Base-by-base conservation (phyloP, 1,140 invertebrate genomes). In the Delia radicum region DNA sequence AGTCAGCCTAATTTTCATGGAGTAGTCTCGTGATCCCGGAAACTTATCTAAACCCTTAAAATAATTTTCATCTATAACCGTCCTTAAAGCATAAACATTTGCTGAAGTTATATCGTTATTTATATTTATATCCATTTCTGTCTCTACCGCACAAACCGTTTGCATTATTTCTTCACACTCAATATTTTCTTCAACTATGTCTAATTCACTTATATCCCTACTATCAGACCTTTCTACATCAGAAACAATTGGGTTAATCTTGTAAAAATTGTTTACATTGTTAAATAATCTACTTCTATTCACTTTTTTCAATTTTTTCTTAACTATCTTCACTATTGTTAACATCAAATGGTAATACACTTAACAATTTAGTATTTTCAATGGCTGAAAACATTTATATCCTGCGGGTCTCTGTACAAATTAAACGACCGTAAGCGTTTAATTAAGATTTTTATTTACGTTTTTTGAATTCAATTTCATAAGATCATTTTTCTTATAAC, bases 401-500 rank as follows among this genome's bases (percentile, higher is more conserved):
- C 5, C 61, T 8, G 24, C 27, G 12, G 31, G 12, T 6, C 31
- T 33, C 31, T 33, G 12, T 33, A 33, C 12, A 33, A 33, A 12
- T 33, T 33, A 33, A 33, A 33, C 31, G 31, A 33, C 61, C 3
- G n/a, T 10, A 63, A 10, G 61, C 26, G 6, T 26, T 12, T 10
- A 13, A 21, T 5, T 26, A 1, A 1, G 21, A 12, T 27, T 27
- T 26, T 15, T 63, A 7, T 5, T 26, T 1, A 3, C n/a, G n/a
- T n/a, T n/a, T n/a, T n/a, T n/a, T n/a, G n/a, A n/a, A n/a, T n/a
- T n/a, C n/a, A n/a, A n/a, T n/a, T n/a, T 10, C 26, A 10, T 10
- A 27, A 27, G 3, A 10, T 27, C 48, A 69, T 48, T n/a, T 73
- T 76, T 65, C 13, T 26, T 26, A 27, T 75, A 74, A 28, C 33